phyloP scores from a whole-genome alignment of 2,113 vertebrate species.

The Scytalopus superciliaris region DNA sequence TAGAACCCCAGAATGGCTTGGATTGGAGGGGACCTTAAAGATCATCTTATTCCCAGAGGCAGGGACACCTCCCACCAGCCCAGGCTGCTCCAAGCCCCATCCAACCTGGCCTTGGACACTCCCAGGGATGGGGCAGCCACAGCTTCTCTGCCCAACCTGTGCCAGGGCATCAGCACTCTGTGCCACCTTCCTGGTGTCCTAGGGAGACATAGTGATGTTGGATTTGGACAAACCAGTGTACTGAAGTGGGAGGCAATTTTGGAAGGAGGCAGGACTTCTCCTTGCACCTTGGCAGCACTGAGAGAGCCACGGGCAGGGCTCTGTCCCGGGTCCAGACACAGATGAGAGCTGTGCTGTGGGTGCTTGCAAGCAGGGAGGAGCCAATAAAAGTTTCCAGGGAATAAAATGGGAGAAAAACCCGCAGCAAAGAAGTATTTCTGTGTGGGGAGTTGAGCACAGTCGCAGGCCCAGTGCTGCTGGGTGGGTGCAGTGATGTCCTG shows the following conservation, averaged over 20 bases:
- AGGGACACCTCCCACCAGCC: not conserved
- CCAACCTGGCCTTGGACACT: not conserved
- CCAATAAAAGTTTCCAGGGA: not conserved
- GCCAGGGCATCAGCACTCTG: not conserved
- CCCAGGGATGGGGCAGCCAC: not conserved
- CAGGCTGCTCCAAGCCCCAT: not conserved
- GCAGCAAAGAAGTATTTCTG: not conserved
- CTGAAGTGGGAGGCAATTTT: not conserved
- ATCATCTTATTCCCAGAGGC: not conserved
- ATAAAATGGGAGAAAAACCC: not conserved
- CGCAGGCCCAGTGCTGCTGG: not conserved
- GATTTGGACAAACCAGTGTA: not conserved
- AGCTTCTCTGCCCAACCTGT: not conserved
- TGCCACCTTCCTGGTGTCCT: not conserved
- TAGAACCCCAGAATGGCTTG: not conserved
- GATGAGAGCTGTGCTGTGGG: not conserved
- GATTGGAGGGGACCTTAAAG: not conserved
- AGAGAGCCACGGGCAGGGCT: not conserved
- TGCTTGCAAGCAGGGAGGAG: not conserved
- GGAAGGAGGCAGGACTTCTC: not conserved
- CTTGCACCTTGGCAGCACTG: not conserved
- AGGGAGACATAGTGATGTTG: not conserved
- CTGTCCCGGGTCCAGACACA: no score
- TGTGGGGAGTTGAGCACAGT: not conserved
- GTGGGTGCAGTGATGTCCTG: conserved; percentile 8